Evolutionary conservation across 2,113 vertebrate species (phyloP), one percentile per base, ranked within the genome.

Genomic region (Macrotis lagotis): DNA sequence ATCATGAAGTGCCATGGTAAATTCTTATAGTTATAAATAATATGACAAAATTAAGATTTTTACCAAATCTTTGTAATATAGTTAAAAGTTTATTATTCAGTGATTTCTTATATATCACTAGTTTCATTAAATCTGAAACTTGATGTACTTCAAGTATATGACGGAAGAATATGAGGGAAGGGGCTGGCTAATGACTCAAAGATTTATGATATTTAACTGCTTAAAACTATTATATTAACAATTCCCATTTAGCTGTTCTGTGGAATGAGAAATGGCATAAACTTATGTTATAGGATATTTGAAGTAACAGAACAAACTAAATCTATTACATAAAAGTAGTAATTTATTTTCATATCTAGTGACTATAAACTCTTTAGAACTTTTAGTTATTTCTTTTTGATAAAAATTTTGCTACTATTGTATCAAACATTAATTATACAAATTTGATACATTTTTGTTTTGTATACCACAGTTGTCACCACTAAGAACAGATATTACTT

Each of bases 401-500:
- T 26, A 8, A 88, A 95, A 93, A 92, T 93, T 90, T 50, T 89
- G 55, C n/a, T 90, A 47, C 66, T 31, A 2, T 93, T 19, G 88
- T 59, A 14, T 88, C 51, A 66, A 3, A 55, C 52, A 59, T 51
- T 89, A 91, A 83, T 83, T 83, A 7, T 83, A 94, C 94, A 66
- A 11, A 83, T 31, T 44, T 92, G 48, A 91, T 92, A 90, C 19
- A 25, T 48, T 95, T 94, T 93, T 94, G 2, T 94, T 93, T 92
- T 96, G 48, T 19, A 10, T 93, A 50, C 55, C n/a, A 52, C 37
- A 91, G 24, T 24, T 74, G 3, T 95, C 22, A 83, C 48, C 94
- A 66, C 91, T 94, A 66, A 11, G 93, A 93, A 89, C 90, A 95
- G 96, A 94, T 91, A 50, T 51, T 88, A 2, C 51, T 94, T 95